phyloP scores from a whole-genome alignment of 2,797 vertebrate genomes.

The Lutjanus campechanus region DNA sequence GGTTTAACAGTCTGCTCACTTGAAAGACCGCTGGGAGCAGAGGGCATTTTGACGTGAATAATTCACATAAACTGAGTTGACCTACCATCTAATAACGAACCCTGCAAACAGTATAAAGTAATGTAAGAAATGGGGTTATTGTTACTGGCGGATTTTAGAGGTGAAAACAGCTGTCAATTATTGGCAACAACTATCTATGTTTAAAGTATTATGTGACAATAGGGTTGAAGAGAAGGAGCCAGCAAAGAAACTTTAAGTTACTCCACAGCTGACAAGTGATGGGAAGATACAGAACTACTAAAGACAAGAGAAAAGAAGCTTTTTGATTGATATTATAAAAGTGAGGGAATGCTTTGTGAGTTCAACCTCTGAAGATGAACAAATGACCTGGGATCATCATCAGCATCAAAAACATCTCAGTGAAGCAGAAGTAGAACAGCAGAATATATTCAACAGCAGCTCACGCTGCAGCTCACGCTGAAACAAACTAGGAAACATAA shows the following conservation, averaged over 20 bases:
- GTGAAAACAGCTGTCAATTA: slow-evolving; percentile 3
- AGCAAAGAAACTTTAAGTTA: neutral
- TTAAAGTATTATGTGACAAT: neutral
- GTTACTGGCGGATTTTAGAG: neutral
- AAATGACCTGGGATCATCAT: neutral
- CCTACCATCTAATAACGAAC: too few relatives aligned
- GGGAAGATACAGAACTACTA: neutral
- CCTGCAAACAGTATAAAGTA: too few relatives aligned
- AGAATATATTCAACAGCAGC: neutral
- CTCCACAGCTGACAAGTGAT: neutral
- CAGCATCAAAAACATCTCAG: neutral
- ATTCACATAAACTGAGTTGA: too few relatives aligned
- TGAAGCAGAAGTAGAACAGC: neutral
- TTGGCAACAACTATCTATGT: neutral
- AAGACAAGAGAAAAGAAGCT: neutral
- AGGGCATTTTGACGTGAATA: too few relatives aligned
- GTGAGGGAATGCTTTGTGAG: neutral
- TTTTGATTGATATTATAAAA: slow-evolving; percentile 17
- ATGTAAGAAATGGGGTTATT: too few relatives aligned
- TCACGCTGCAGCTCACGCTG: too few relatives aligned
- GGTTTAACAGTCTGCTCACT: too few relatives aligned
- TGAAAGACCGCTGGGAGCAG: too few relatives aligned
- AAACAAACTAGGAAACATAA: neutral
- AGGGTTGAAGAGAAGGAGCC: neutral
- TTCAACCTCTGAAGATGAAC: slow-evolving; percentile 2